Conservation (phyloP, 1,140 invertebrate species). For the Aethina tumida region DNA sequence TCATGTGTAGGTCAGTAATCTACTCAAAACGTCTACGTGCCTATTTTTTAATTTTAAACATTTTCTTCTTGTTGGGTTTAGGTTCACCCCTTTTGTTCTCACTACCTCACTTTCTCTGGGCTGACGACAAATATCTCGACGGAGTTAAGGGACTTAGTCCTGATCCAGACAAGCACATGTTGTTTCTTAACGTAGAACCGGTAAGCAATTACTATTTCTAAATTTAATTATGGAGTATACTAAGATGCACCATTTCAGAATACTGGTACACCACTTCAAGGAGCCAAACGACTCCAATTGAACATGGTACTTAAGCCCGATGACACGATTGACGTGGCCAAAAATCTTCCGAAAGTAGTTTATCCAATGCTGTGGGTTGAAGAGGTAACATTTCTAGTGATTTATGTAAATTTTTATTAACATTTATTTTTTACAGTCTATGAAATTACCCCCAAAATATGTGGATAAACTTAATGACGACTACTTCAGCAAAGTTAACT, state of each 20-base stretch:
- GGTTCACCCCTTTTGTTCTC: slow-evolving; percentile 27
- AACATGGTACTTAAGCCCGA: slow-evolving; percentile 22
- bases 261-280: slow-evolving; percentile 20
- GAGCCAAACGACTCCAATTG: slow-evolving; percentile 24
- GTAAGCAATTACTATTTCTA: slow-evolving; percentile 18
- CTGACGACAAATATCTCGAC: slow-evolving; percentile 19
- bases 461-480: slow-evolving; percentile 16
- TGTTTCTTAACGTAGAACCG: slow-evolving; percentile 24
- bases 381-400: slow-evolving; percentile 17
- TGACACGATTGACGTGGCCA: slow-evolving; percentile 15
- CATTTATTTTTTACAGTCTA: slow-evolving; percentile 16
- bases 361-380: slow-evolving; percentile 25
- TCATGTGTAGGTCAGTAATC: slow-evolving; percentile 23
- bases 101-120: slow-evolving; percentile 30
- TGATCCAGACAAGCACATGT: slow-evolving; percentile 17
- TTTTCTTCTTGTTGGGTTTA: slow-evolving; percentile 21
- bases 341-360: slow-evolving; percentile 19
- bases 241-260: slow-evolving; percentile 15
- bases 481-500: slow-evolving; percentile 15
- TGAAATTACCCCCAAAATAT: slow-evolving; percentile 17
- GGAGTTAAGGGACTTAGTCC: slow-evolving; percentile 22
- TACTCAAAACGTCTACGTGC: slow-evolving; percentile 7
- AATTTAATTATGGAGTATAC: slow-evolving; percentile 3
- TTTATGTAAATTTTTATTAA: slow-evolving; percentile 6
- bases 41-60: slow-evolving; percentile 3